These are phyloP conservation scores for Lateolabrax maculatus DNA, from an alignment of 2,797 vertebrate genomes.

Conservation along the genomic window DNA sequence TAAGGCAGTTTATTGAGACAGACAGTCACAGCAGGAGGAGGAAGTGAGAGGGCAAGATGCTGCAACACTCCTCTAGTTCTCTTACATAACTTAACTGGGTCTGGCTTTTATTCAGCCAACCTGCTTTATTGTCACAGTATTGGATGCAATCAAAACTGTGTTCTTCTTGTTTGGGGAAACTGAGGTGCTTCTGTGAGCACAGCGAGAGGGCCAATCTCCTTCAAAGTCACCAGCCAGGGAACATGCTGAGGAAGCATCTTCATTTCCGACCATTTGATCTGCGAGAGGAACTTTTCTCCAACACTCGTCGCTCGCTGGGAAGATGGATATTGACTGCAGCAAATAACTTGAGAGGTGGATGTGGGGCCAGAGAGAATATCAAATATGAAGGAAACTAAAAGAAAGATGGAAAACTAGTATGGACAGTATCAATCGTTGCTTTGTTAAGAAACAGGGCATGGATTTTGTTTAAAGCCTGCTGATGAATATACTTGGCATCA, in stretches of 20 bases:
- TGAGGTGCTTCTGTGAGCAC: conserved; percentile 67
- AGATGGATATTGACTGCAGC: conserved; percentile 80
- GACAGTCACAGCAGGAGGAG: conserved; percentile 64
- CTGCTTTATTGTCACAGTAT: conserved; percentile 69
- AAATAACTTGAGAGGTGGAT: conserved; percentile 77
- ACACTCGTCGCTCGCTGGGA: conserved; percentile 61
- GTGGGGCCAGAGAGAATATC: conserved; percentile 70
- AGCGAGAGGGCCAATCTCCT: conserved; percentile 81
- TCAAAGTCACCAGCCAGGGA: conserved; percentile 82
- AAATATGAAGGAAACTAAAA: conserved; percentile 61
- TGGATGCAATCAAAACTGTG: conserved; percentile 75
- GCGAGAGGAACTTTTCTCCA: conserved; percentile 75
- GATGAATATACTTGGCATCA: conserved; percentile 44
- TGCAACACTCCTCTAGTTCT: conserved; percentile 57
- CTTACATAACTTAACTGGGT: conserved; percentile 74
- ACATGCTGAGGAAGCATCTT: conserved; percentile 81
- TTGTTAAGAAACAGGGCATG: conserved; percentile 55
- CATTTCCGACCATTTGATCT: conserved; percentile 84
- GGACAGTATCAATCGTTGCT: conserved; percentile 54
- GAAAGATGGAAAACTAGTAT: conserved; percentile 29
- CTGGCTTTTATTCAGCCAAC: conserved; percentile 69
- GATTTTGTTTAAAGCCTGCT: conserved; percentile 42
- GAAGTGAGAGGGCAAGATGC: conserved; percentile 58
- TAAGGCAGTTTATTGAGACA: conserved; percentile 57
- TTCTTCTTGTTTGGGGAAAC: conserved; percentile 74